These are phyloP conservation scores for Squalus acanthias DNA, from an alignment of 2,797 vertebrate genomes.

Conservation along the genomic window DNA sequence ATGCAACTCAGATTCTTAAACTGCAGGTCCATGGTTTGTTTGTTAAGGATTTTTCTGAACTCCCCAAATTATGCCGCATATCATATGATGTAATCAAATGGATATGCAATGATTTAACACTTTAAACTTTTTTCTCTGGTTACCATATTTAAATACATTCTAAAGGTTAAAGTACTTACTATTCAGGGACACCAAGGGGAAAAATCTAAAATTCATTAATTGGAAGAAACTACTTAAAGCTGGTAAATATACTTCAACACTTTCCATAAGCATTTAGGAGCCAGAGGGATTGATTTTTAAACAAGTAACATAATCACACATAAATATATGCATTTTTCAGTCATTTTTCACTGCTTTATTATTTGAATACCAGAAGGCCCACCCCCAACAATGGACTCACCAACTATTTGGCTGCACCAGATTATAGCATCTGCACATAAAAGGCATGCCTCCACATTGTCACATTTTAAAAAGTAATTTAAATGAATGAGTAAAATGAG, in stretches of 20 bases:
- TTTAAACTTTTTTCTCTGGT: not conserved
- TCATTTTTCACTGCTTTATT: not conserved
- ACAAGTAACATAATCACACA: not conserved
- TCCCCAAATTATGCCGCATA: not conserved
- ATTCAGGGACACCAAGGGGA: not conserved
- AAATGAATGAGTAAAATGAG: not conserved
- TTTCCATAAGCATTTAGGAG: not conserved
- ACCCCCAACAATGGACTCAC: not conserved
- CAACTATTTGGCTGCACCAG: not conserved
- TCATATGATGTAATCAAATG: not conserved
- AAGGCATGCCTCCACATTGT: not conserved
- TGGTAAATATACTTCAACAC: not conserved
- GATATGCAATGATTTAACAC: not conserved
- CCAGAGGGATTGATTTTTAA: not conserved
- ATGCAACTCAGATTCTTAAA: not conserved
- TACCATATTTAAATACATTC: not conserved
- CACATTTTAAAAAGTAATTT: not conserved
- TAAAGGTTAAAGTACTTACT: not conserved
- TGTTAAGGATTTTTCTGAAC: not conserved
- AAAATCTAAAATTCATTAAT: not conserved
- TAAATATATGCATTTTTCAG: not conserved
- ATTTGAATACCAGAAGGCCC: not conserved
- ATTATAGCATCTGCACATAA: not conserved
- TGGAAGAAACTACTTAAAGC: not conserved
- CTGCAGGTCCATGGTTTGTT: not conserved